Evolutionary conservation across 1,140 invertebrate species (phyloP).

Genomic region (Cataglyphis hispanica): DNA sequence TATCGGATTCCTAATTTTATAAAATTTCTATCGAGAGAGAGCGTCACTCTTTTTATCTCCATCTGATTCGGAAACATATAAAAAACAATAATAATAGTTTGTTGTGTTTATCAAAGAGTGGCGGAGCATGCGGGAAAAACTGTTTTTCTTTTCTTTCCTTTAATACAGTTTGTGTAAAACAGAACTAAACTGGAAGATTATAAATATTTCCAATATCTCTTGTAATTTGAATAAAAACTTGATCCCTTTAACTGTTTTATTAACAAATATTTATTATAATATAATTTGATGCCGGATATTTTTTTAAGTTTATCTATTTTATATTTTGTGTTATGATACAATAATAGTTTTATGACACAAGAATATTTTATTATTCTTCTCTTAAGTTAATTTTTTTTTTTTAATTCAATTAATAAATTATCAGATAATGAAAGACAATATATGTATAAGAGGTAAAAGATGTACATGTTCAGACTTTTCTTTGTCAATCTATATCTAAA

Average conservation of each 20-base stretch:
- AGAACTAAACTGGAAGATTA: not conserved
- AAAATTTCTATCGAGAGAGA: conserved; percentile 12
- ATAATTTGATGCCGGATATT: not conserved
- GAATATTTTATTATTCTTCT: not conserved
- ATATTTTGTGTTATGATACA: not conserved
- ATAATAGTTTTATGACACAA: not conserved
- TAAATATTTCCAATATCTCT: not conserved
- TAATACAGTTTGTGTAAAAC: no score
- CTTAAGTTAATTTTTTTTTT: not conserved
- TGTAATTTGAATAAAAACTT: not conserved
- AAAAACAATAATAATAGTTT: not conserved
- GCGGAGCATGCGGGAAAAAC: no score
- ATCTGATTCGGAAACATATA: not conserved
- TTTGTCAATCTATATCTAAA: not conserved
- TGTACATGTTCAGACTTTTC: not conserved
- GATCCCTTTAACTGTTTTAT: not conserved
- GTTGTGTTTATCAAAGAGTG: not conserved
- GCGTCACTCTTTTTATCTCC: not conserved
- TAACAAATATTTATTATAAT: not conserved
- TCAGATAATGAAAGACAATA: not conserved
- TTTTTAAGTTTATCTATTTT: not conserved
- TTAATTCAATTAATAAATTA: conserved; percentile 5
- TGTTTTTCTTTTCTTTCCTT: not conserved
- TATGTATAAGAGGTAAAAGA: not conserved
- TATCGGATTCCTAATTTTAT: not conserved